phyloP scores from a whole-genome alignment of 2,888 invertebrate genomes.

The Drosophila phalerata region DNA sequence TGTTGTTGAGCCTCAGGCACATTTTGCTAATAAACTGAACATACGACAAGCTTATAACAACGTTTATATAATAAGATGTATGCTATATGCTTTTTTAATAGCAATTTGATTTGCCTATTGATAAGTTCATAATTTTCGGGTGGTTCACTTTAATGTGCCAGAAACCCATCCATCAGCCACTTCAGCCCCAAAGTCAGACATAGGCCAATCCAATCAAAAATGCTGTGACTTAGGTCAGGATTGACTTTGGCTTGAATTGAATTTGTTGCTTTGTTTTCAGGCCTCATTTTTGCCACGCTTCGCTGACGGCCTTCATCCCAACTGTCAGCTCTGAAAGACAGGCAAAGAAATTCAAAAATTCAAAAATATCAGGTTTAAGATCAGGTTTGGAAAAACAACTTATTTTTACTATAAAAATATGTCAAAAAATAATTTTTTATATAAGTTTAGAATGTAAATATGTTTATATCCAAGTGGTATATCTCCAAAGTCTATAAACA shows the following conservation, averaged over 20 bases:
- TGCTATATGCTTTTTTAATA: slow-evolving; percentile 68
- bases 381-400: no score
- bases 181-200: slow-evolving; percentile 28
- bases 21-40: slow-evolving; percentile 65
- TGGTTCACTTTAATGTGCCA: slow-evolving; percentile 46
- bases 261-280: slow-evolving; percentile 10
- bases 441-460: no score
- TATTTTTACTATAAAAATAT: no score
- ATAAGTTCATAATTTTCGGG: slow-evolving; percentile 60
- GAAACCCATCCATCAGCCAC: slow-evolving; percentile 60
- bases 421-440: no score
- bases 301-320: slow-evolving; percentile 49
- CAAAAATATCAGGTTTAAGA: neutral
- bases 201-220: slow-evolving; percentile 55
- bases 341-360: slow-evolving; percentile 16
- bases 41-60: slow-evolving; percentile 49
- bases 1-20: slow-evolving; percentile 37
- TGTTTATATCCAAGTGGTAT: no score
- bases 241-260: slow-evolving; percentile 44
- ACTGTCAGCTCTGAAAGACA: slow-evolving; percentile 39
- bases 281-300: slow-evolving; percentile 34
- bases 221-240: slow-evolving; percentile 76
- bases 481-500: no score
- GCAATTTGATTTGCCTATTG: slow-evolving; percentile 71
- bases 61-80: slow-evolving; percentile 65